Percentiles rank a stretch among this genome's conserved stretches.
phyloP scores from a whole-genome alignment of 2,797 vertebrate genomes.

The Spea hammondii region DNA sequence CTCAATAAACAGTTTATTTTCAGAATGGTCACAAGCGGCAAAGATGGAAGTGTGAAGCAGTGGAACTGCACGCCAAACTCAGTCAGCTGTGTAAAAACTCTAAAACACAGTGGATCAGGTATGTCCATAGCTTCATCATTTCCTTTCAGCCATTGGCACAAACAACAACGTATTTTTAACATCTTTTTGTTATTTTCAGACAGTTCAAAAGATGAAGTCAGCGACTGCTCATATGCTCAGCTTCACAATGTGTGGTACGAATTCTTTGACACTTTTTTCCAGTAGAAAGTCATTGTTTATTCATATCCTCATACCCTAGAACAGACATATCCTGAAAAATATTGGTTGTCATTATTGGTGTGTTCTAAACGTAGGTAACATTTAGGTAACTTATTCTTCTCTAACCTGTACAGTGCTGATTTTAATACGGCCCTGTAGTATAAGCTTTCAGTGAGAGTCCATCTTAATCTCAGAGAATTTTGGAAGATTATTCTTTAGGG shows the following conservation, averaged over 20 bases:
- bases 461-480: no score
- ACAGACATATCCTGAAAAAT: no score
- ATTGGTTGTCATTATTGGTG: not conserved
- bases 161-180: not conserved
- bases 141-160: not conserved
- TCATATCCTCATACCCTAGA: no score
- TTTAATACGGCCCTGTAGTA: no score
- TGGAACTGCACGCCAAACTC: conserved; percentile 49
- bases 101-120: conserved; percentile 45
- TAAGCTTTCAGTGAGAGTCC: no score
- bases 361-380: not conserved
- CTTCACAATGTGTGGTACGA: conserved; percentile 48
- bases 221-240: conserved; percentile 48
- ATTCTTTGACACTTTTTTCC: not conserved
- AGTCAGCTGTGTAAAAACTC: conserved; percentile 23
- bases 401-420: no score
- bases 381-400: no score
- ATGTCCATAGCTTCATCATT: not conserved
- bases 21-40: conserved; percentile 52
- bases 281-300: no score
- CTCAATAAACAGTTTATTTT: conserved; percentile 8
- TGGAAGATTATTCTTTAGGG: no score
- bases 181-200: conserved; percentile 23
- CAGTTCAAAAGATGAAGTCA: conserved; percentile 37
- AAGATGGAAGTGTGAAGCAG: conserved; percentile 54